Evolutionary conservation across 2,888 invertebrate genomes (phyloP).

Genomic region (Pristionchus arcanus): DNA sequence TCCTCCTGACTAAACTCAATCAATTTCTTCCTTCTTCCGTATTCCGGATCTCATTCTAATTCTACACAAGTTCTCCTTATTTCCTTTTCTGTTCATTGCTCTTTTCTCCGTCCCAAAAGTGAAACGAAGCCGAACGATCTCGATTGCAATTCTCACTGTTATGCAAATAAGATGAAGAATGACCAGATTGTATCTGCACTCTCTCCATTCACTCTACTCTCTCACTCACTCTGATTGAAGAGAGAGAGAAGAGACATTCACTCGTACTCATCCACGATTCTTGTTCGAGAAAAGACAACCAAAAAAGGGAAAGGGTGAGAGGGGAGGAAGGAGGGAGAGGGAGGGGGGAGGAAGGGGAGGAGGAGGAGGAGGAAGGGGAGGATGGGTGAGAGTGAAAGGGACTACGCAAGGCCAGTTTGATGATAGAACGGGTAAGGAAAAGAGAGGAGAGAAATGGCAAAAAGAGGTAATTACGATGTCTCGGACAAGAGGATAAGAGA

Average conservation of each 20-base stretch:
- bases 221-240: neutral
- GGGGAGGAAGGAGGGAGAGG: neutral
- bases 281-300: constrained; percentile 46
- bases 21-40: neutral
- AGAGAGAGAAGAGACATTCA: neutral
- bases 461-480: constrained; percentile 43
- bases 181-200: neutral
- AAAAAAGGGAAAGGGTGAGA: constrained; percentile 27
- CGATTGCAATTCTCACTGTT: constrained; percentile 48
- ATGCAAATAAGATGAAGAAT: constrained; percentile 15
- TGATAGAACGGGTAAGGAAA: constrained; percentile 49
- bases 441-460: constrained; percentile 44
- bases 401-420: constrained; percentile 45
- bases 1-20: constrained; percentile 2
- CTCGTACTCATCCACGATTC: constrained; percentile 15
- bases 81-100: neutral
- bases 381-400: constrained; percentile 38
- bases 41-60: constrained; percentile 35
- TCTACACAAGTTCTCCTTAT: neutral
- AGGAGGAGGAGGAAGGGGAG: neutral
- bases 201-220: constrained; percentile 8
- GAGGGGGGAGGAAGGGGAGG: neutral
- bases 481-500: constrained; percentile 2
- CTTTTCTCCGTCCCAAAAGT: constrained; percentile 41
- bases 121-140: constrained; percentile 37